phyloP scores from a whole-genome alignment of 2,797 vertebrate species.

The Balearica regulorum region DNA sequence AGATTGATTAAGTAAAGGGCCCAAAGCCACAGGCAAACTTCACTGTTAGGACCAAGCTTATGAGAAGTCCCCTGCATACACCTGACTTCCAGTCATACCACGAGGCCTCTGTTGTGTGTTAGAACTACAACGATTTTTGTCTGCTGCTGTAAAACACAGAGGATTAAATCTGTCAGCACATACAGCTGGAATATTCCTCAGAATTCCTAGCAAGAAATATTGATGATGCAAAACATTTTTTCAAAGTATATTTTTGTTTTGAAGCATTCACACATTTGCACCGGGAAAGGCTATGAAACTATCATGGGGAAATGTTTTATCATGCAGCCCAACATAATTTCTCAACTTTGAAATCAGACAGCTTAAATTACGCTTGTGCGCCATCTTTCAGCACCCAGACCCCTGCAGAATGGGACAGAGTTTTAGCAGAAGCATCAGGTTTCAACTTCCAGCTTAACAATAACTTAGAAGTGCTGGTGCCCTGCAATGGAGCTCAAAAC shows the following conservation, averaged over 20 bases:
- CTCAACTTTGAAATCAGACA: not conserved
- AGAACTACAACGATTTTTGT: not conserved
- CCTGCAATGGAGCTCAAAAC: not conserved
- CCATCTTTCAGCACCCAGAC: conserved; percentile 15
- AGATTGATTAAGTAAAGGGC: not conserved
- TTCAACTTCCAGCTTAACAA: conserved; percentile 13
- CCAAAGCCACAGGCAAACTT: not conserved
- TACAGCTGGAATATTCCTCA: not conserved
- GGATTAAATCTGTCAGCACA: not conserved
- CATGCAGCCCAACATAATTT: not conserved
- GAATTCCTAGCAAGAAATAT: not conserved
- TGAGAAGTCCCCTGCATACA: not conserved
- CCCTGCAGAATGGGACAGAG: conserved; percentile 9
- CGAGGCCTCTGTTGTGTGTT: not conserved
- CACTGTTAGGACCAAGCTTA: not conserved
- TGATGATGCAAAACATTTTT: not conserved
- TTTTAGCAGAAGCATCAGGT: not conserved
- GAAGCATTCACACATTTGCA: not conserved
- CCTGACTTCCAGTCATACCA: not conserved
- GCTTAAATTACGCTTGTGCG: not conserved
- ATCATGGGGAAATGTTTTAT: not conserved
- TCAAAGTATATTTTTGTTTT: not conserved
- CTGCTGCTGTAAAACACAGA: not conserved
- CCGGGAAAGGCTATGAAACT: not conserved
- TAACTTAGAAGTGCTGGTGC: not conserved